Evolutionary conservation across 2,888 invertebrate genomes (phyloP), one percentile per base, ranked within the genome.

Genomic region (Catocala sponsa): DNA sequence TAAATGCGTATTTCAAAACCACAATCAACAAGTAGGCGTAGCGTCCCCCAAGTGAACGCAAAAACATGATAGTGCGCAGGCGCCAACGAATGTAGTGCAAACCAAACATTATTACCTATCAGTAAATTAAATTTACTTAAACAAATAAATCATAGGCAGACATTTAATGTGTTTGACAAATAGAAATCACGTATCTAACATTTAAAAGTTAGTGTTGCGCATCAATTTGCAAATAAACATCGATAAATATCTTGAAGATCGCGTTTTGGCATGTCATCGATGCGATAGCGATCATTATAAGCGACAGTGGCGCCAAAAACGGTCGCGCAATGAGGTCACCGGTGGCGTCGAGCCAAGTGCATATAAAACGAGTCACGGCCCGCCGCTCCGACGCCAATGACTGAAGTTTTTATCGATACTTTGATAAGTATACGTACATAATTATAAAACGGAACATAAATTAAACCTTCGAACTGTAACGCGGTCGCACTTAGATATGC

Each of bases 251-350:
- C 84, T 71, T 63, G 72, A 60, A 75, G 73, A 75, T 78, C 74
- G 80, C 79, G 76, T 85, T 88, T 91, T 89, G 89, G 91, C 90
- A 84, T 90, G 90, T 89, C 89, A 89, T 89, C 90, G 89, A 83
- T 83, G 83, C 79, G 90, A 91, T 90, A 87, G 85, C 72, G 79
- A 88, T 89, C 87, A 82, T 83, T 82, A 80, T 78, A 78, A 72
- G 83, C 83, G 82, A 84, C 81, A 77, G 88, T 91, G 92, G 92
- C 92, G 93, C 91, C 93, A 88, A 92, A 91, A 92, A 87, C 84
- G 84, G 84, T 80, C 82, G 76, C 78, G 86, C 90, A 91, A 90
- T 91, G 91, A 91, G 91, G 92, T 91, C 92, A 90, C 80, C 82
- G 70, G 86, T 92, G 92, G 92, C 90, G 83, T 72, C 78, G 83